Base-by-base conservation (phyloP, 2,888 invertebrate species). In the Leptinotarsa haldemani region DNA sequence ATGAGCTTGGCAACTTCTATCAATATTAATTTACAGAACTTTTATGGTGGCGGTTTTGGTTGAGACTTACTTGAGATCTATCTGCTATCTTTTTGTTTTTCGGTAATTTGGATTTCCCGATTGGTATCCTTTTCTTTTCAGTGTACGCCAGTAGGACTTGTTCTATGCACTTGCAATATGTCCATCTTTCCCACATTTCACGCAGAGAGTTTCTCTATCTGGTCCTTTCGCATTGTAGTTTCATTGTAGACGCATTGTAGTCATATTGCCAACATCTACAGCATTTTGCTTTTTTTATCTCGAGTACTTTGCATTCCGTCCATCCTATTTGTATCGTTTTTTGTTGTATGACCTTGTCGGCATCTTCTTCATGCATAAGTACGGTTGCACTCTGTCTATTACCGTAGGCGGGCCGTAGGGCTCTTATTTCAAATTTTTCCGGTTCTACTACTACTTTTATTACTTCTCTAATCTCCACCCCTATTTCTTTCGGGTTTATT, bases 301-400 rank as follows among this genome's bases (percentile, higher is more conserved):
- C 77, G 15, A 65, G 30, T 4, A 81, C 30, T 52, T 74, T 56
- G 69, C 76, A 77, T 16, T 47, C 56, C 1, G 18, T 61, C 74
- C 71, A 68, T 12, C 74, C 74, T n/a, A 77, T 74, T 58, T 64
- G 65, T 16, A 77, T 65, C 47, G 47, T 63, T 48, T 69, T 61
- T n/a, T 63, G 53, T 12, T 25, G 13, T 15, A 71, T 25, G 1
- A 74, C 58, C 58, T 71, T 72, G n/a, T 53, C 69, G 13, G 70
- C 74, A 9, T 67, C 69, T 46, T 20, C n/a, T 52, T 74, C 71
- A 1, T 64, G 18, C 46, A 73, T 53, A 9, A 77, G 30, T 16
- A 80, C 47, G 0, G 53, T 64, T 7, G n/a, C 70, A 18, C 50
- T 64, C 50, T 65, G 70, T 15, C 15, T 40, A 16, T 65, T 18